A percentile compares a stretch with the other conserved stretches of the same genome.
Evolutionary conservation across 2,113 vertebrate genomes (phyloP).

Genomic region (Burhinus bistriatus): DNA sequence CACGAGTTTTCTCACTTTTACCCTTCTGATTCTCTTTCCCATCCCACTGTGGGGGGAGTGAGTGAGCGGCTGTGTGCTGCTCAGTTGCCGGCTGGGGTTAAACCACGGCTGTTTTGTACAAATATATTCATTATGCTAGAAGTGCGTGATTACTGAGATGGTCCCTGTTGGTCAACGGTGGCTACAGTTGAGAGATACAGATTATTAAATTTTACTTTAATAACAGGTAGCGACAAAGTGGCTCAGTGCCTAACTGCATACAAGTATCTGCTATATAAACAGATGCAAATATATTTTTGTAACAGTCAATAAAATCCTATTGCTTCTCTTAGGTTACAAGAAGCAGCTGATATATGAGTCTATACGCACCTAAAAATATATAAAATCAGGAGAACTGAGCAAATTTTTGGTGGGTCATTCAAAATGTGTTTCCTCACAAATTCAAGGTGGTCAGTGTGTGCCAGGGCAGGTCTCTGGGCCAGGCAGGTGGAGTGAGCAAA

Average conservation of each 20-base stretch:
- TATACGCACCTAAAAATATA: neutral
- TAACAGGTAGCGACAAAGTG: constrained; percentile 19
- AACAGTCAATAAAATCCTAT: neutral
- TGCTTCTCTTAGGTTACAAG: neutral
- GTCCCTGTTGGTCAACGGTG: neutral
- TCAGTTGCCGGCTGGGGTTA: neutral
- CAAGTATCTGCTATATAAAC: neutral
- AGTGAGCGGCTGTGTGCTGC: neutral
- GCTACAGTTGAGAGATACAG: constrained; percentile 22
- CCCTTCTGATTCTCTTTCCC: neutral
- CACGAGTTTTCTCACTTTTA: neutral
- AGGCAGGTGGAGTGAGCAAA: neutral
- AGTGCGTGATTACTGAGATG: neutral
- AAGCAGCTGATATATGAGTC: neutral
- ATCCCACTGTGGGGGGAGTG: neutral
- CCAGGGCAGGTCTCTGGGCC: neutral
- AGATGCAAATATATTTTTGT: neutral
- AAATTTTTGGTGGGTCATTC: neutral
- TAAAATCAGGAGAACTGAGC: neutral
- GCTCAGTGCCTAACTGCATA: neutral
- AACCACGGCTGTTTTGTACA: neutral
- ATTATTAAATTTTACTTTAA: constrained; percentile 48
- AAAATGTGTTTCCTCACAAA: neutral
- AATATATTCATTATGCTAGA: constrained; percentile 1
- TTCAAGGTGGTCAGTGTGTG: neutral